These are phyloP conservation scores for Rhabdophis nuchalis DNA, from an alignment of 2,797 vertebrate species.

Conservation along the genomic window DNA sequence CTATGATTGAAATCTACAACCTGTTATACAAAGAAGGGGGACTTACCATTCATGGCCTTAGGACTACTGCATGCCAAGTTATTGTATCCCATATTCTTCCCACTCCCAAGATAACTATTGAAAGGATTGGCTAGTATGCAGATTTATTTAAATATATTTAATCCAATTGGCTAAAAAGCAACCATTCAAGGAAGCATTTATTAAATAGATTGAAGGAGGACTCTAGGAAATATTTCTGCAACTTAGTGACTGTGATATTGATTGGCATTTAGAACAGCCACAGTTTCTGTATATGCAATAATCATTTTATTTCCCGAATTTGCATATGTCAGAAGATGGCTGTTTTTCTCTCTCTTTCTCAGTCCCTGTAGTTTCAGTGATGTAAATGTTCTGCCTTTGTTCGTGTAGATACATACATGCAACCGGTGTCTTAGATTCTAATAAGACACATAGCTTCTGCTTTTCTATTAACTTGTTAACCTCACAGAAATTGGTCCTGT, in stretches of 20 bases:
- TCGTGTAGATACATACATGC: neutral
- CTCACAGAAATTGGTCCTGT: conserved; percentile 45
- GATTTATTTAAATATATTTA: neutral
- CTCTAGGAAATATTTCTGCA: neutral
- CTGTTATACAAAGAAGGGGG: neutral
- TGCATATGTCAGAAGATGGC: neutral
- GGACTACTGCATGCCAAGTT: neutral
- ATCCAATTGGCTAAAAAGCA: neutral
- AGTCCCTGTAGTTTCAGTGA: neutral
- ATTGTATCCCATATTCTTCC: neutral
- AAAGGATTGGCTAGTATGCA: neutral
- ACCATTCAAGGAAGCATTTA: neutral
- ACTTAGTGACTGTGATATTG: neutral
- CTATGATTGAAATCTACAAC: neutral
- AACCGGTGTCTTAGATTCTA: conserved; percentile 12
- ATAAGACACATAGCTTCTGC: conserved; percentile 15
- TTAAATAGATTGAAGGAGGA: neutral
- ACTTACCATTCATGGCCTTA: neutral
- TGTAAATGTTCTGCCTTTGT: neutral
- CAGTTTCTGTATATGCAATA: neutral
- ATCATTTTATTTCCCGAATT: neutral
- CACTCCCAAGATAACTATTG: neutral
- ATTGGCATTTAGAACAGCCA: neutral
- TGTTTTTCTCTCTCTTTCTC: neutral
- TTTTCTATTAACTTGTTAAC: conserved; percentile 31